phyloP scores from a whole-genome alignment of 2,888 invertebrate genomes.

The Anthophora plumipes region DNA sequence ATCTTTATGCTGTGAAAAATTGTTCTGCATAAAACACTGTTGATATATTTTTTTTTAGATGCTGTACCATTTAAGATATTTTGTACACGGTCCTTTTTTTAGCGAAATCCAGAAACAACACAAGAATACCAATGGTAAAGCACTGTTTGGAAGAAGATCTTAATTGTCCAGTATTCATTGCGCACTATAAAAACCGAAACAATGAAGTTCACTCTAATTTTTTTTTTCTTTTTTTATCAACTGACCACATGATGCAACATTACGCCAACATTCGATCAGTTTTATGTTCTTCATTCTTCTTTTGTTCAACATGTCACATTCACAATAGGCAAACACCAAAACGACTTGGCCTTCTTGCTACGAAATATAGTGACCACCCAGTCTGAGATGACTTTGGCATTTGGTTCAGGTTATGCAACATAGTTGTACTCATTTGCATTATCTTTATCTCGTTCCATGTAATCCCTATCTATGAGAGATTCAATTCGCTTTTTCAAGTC shows the following conservation, averaged over 20 bases:
- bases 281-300: conserved; percentile 51
- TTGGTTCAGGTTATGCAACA: conserved; percentile 92
- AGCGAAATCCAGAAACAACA: conserved; percentile 68
- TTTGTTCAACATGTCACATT: conserved; percentile 62
- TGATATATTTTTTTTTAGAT: conserved; percentile 64
- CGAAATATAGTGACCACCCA: conserved; percentile 53
- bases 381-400: conserved; percentile 79
- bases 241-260: conserved; percentile 52
- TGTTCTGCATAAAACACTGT: conserved; percentile 72
- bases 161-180: conserved; percentile 67
- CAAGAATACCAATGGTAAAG: conserved; percentile 64
- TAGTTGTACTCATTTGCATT: conserved; percentile 99
- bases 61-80: conserved; percentile 62
- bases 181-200: conserved; percentile 65
- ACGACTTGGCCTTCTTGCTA: conserved; percentile 61
- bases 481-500: conserved; percentile 99
- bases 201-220: conserved; percentile 62
- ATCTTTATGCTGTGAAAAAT: conserved; percentile 71
- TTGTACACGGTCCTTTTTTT: conserved; percentile 62
- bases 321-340: conserved; percentile 66
- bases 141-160: conserved; percentile 62
- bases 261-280: conserved; percentile 54
- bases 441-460: conserved; percentile 99
- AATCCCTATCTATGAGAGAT: conserved; percentile 99
- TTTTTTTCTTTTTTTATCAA: conserved; percentile 48